phyloP scores from a whole-genome alignment of 2,888 invertebrate species.

The Drosophila pseudotalamancana region DNA sequence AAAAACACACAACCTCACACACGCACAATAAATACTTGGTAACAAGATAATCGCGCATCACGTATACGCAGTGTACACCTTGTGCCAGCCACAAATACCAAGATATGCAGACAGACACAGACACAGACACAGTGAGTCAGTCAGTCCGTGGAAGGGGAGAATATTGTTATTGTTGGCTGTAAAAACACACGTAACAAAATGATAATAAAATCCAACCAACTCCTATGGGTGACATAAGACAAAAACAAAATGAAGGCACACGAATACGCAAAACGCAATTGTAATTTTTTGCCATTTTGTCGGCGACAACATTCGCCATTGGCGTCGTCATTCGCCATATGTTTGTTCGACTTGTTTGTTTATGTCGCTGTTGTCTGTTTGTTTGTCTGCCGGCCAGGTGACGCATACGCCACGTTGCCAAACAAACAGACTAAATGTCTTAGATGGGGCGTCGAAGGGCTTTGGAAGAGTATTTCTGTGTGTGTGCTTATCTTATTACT shows the following conservation, averaged over 20 bases:
- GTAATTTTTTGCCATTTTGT: constrained; percentile 74
- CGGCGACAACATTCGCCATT: constrained; percentile 46
- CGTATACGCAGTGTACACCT: constrained; percentile 61
- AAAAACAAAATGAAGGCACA: constrained; percentile 3
- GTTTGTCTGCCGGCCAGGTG: constrained; percentile 49
- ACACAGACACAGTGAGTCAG: constrained; percentile 6
- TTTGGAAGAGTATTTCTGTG: constrained; percentile 1
- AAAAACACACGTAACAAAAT: constrained; percentile 80
- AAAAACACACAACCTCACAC: background rate
- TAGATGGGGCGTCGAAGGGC: constrained; percentile 1
- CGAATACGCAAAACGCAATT: constrained; percentile 57
- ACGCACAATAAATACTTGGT: constrained; percentile 22
- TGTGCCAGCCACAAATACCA: constrained; percentile 26
- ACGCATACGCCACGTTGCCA: constrained; percentile 53
- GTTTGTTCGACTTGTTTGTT: constrained; percentile 37
- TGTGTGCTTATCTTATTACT: background rate
- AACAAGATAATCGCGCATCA: constrained; percentile 72
- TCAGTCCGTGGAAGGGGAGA: background rate
- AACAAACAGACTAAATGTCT: constrained; percentile 9
- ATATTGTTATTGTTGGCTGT: constrained; percentile 54
- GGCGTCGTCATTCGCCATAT: constrained; percentile 42
- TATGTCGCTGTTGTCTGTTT: constrained; percentile 19
- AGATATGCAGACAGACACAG: constrained; percentile 13
- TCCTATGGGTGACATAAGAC: constrained; percentile 73
- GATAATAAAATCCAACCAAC: constrained; percentile 74